Conservation (phyloP, 2,797 vertebrate genomes). For the Sebastes vulpes region DNA sequence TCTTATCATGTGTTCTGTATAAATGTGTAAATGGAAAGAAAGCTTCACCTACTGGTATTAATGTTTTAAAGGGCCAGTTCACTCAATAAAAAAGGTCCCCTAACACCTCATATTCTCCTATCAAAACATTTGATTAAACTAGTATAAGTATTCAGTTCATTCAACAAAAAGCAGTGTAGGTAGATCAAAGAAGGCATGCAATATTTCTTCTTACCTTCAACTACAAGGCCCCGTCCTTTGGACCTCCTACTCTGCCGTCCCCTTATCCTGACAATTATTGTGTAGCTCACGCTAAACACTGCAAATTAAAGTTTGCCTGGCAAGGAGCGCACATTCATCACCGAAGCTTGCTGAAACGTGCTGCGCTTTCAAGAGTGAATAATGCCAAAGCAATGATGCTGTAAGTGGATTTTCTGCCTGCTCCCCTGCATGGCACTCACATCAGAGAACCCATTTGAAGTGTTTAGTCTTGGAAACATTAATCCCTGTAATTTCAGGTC, state of each 20-base stretch:
- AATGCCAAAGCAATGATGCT: conserved; percentile 76
- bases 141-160: background rate
- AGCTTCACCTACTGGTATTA: background rate
- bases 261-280: conserved; percentile 66
- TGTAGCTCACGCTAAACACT: conserved; percentile 67
- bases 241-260: conserved; percentile 28
- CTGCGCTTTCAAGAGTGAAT: conserved; percentile 76
- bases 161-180: background rate
- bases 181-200: conserved; percentile 53
- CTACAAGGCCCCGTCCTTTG: conserved; percentile 38
- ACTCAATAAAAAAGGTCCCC: background rate
- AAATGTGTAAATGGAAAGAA: conserved; percentile 1
- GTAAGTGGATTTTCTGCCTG: conserved; percentile 82
- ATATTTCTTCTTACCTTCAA: conserved; percentile 29
- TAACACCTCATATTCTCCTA: background rate
- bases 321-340: conserved; percentile 74
- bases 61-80: background rate
- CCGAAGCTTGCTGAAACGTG: conserved; percentile 62
- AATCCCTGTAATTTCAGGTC: conserved; percentile 86
- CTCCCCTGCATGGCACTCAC: conserved; percentile 72
- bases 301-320: conserved; percentile 77
- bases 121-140: background rate
- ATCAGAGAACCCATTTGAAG: conserved; percentile 79
- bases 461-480: conserved; percentile 83
- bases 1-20: background rate